Evolutionary conservation across 2,797 vertebrate genomes (phyloP).

Genomic region (Esox lucius): DNA sequence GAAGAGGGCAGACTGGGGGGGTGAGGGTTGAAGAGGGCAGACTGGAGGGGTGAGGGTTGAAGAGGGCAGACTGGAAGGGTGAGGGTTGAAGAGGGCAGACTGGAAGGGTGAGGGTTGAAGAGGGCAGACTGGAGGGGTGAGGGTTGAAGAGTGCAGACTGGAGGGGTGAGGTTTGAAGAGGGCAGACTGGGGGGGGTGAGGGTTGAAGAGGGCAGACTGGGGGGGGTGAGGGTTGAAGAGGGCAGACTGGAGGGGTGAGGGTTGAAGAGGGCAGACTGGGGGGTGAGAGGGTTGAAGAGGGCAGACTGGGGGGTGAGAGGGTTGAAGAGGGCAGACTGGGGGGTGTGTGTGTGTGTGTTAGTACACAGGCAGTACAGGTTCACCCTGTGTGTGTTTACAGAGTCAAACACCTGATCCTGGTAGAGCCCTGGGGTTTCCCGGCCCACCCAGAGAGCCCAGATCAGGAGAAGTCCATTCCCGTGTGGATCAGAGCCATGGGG

Average conservation of each 20-base stretch:
- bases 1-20: no score
- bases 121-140: no score
- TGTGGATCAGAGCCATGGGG: constrained; percentile 92
- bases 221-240: no score
- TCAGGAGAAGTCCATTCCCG: constrained; percentile 81
- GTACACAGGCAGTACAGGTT: background rate
- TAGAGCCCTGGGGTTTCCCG: constrained; percentile 95
- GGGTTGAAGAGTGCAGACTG: no score
- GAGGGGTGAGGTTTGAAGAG: no score
- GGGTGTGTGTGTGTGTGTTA: constrained; percentile 7
- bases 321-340: background rate
- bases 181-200: no score
- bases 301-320: constrained; percentile 14
- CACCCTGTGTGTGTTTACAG: constrained; percentile 58
- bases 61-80: no score
- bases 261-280: background rate
- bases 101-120: no score
- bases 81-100: no score
- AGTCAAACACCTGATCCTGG: constrained; percentile 89
- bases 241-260: no score
- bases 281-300: background rate
- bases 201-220: background rate
- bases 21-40: no score
- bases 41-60: no score
- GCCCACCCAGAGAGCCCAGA: constrained; percentile 83